Percentiles rank a stretch among this genome's conserved stretches.
Conservation (phyloP, 2,113 vertebrate genomes). For the Ornithorhynchus anatinus region DNA sequence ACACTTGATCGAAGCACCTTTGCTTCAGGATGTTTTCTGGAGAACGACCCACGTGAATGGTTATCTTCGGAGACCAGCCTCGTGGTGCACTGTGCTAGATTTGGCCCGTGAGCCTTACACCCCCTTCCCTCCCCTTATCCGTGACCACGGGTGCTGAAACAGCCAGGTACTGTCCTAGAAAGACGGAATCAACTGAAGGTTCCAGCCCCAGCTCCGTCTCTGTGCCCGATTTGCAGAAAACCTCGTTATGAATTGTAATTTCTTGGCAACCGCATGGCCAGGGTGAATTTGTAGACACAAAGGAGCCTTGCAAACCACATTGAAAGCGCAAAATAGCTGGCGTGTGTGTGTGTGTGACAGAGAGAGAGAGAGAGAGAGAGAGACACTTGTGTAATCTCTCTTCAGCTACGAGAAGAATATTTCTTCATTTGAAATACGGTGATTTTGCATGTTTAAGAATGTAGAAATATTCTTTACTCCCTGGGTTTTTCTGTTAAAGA, state of each 20-base stretch:
- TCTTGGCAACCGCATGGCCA: slow-evolving; percentile 41
- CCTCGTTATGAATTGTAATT: slow-evolving; percentile 54
- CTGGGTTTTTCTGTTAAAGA: slow-evolving; percentile 44
- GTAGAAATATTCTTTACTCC: slow-evolving; percentile 41
- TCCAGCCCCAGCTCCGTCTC: slow-evolving; percentile 31
- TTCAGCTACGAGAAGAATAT: slow-evolving; percentile 44
- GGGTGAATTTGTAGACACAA: slow-evolving; percentile 57
- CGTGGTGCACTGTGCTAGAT: slow-evolving; percentile 40
- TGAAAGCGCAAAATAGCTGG: slow-evolving; percentile 50
- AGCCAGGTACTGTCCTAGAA: slow-evolving; percentile 21
- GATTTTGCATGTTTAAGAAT: slow-evolving; percentile 29
- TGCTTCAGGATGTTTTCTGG: slow-evolving; percentile 61
- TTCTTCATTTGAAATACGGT: slow-evolving; percentile 46
- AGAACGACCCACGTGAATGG: slow-evolving; percentile 64
- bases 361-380: too few species aligned
- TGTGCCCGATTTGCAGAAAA: slow-evolving; percentile 52
- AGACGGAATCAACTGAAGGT: slow-evolving; percentile 38
- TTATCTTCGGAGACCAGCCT: slow-evolving; percentile 74
- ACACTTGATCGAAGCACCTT: slow-evolving; percentile 69
- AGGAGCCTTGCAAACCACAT: slow-evolving; percentile 28
- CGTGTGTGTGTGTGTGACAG: neutral
- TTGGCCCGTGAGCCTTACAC: neutral
- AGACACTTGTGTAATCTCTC: slow-evolving; percentile 37
- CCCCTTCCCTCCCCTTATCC: slow-evolving; percentile 1
- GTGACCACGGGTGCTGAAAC: neutral